Conservation (phyloP, 2,797 vertebrate genomes). For the Trachops cirrhosus region DNA sequence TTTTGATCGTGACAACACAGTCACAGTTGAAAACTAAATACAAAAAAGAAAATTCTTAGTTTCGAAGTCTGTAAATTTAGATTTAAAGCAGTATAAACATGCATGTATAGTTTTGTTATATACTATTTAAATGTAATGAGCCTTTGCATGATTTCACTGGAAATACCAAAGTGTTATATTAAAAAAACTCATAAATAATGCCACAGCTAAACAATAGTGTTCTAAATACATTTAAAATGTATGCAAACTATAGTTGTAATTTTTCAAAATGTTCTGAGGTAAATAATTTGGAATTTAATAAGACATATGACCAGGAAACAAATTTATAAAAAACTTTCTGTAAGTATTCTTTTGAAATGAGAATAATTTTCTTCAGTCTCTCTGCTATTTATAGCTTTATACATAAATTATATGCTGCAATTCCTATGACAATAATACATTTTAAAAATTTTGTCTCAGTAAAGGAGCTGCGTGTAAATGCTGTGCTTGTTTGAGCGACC, state of each 20-base stretch:
- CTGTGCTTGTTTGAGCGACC: neutral
- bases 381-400: neutral
- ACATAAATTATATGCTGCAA: neutral
- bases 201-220: neutral
- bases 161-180: neutral
- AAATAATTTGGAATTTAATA: neutral
- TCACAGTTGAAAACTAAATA: conserved; percentile 64
- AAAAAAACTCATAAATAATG: neutral
- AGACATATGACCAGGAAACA: neutral
- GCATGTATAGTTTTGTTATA: neutral
- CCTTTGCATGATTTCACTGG: neutral
- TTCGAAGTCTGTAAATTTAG: neutral
- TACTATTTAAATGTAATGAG: conserved; percentile 21
- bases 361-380: neutral
- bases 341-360: neutral
- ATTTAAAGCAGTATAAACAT: neutral
- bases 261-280: neutral
- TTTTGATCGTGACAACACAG: conserved; percentile 66
- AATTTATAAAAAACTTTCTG: neutral
- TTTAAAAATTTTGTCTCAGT: neutral
- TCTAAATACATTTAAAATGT: neutral
- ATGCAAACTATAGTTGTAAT: neutral
- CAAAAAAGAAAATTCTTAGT: neutral
- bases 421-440: neutral
- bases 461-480: neutral